Percentiles rank a stretch among this genome's conserved stretches.
Conservation (phyloP, 2,797 vertebrate genomes). For the Anniella stebbinsi region DNA sequence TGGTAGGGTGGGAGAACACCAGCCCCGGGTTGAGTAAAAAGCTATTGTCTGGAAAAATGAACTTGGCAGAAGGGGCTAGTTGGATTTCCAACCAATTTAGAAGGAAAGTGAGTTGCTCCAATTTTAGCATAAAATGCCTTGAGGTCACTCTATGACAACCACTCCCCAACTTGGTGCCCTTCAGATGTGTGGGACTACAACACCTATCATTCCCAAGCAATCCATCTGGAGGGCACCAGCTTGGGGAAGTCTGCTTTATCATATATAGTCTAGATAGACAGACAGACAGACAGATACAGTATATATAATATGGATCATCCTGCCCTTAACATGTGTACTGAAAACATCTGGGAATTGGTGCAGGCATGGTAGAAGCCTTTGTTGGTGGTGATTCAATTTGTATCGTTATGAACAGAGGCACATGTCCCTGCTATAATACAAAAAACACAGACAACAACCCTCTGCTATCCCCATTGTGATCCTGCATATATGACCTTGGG, state of each 20-base stretch:
- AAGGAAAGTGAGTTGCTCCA: neutral
- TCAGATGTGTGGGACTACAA: neutral
- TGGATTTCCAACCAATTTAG: slow-evolving; percentile 5
- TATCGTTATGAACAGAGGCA: neutral
- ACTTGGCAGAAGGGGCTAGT: neutral
- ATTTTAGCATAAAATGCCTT: neutral
- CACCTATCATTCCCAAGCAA: neutral
- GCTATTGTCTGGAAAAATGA: neutral
- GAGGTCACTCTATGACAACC: neutral
- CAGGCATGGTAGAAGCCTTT: neutral
- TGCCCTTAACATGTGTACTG: too few species aligned
- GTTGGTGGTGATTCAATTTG: neutral
- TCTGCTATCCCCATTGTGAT: neutral
- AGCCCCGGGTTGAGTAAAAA: neutral
- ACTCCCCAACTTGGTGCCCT: neutral
- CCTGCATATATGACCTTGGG: neutral
- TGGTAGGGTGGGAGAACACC: neutral
- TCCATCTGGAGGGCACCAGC: neutral
- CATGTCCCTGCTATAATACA: neutral
- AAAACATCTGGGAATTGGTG: neutral
- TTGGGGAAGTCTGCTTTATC: neutral
- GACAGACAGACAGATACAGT: neutral
- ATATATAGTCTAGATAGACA: neutral
- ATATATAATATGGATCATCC: neutral
- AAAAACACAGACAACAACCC: neutral